A percentile compares a stretch with the other conserved stretches of the same genome.
phyloP scores from a whole-genome alignment of 1,140 invertebrate genomes.

The Argopecten irradians region DNA sequence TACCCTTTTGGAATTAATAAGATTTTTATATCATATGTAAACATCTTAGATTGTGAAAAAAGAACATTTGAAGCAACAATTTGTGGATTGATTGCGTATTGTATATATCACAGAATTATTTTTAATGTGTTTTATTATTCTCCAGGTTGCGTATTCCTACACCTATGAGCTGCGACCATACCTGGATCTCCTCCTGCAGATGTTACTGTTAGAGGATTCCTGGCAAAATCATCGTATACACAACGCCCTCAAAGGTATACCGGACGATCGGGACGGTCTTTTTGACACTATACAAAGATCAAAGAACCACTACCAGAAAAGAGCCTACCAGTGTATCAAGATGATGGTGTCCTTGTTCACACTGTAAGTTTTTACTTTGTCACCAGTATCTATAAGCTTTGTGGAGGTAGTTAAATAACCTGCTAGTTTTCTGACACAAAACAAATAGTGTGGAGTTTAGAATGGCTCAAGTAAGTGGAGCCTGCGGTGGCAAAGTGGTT shows the following conservation, averaged over 20 bases:
- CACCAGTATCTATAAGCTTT: too few relatives aligned
- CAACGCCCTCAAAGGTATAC: constrained; percentile 93
- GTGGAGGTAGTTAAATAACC: too few relatives aligned
- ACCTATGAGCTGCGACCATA: constrained; percentile 95
- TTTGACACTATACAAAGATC: constrained; percentile 94
- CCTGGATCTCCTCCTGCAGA: constrained; percentile 90
- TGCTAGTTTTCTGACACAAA: too few relatives aligned
- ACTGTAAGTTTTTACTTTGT: constrained; percentile 73
- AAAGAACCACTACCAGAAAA: constrained; percentile 96
- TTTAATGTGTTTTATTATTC: constrained; percentile 30
- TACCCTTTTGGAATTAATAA: too few relatives aligned
- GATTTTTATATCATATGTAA: not conserved
- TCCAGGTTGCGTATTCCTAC: constrained; percentile 90
- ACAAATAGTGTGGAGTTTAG: too few relatives aligned
- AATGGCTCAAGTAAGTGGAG: too few relatives aligned
- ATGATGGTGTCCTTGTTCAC: constrained; percentile 93
- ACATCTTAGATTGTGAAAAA: not conserved
- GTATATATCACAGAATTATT: too few relatives aligned
- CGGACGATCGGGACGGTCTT: constrained; percentile 93
- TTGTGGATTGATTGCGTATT: too few relatives aligned
- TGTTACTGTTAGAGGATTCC: constrained; percentile 94
- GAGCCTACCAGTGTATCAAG: constrained; percentile 98
- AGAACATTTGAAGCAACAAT: too few relatives aligned
- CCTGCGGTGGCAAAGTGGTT: too few relatives aligned
- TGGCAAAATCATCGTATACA: constrained; percentile 96